Percentiles rank a stretch among this genome's conserved stretches.
These are phyloP conservation scores for Thyatira batis DNA, from an alignment of 2,888 invertebrate genomes.

Conservation along the genomic window DNA sequence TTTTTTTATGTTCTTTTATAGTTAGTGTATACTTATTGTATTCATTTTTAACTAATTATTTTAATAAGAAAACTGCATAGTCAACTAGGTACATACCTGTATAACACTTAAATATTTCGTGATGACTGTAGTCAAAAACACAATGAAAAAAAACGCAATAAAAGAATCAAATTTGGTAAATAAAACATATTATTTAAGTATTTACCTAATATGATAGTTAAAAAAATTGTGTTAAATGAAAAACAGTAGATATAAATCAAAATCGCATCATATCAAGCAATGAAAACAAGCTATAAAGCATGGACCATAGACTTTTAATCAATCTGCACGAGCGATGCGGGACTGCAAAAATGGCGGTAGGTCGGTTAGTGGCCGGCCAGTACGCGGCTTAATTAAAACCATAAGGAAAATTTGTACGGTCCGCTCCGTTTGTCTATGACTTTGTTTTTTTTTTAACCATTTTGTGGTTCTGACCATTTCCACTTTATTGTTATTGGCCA, in stretches of 20 bases:
- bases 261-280: constrained; percentile 32
- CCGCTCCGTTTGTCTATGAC: constrained; percentile 49
- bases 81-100: too few relatives aligned
- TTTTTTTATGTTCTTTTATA: too few relatives aligned
- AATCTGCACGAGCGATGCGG: constrained; percentile 79
- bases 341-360: constrained; percentile 78
- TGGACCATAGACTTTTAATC: constrained; percentile 82
- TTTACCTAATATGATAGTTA: too few relatives aligned
- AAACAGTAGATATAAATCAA: constrained; percentile 3
- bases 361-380: constrained; percentile 47
- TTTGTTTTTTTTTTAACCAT: constrained; percentile 51
- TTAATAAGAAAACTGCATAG: too few relatives aligned
- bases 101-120: too few relatives aligned
- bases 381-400: constrained; percentile 79
- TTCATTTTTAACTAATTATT: too few relatives aligned
- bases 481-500: constrained; percentile 30
- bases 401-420: constrained; percentile 79
- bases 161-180: too few relatives aligned
- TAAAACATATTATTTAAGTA: too few relatives aligned
- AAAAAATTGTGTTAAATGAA: too few relatives aligned
- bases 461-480: constrained; percentile 25
- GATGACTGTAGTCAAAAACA: too few relatives aligned
- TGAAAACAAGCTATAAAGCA: constrained; percentile 71
- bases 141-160: too few relatives aligned
- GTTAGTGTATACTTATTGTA: too few relatives aligned